Base-by-base conservation (phyloP, 2,888 invertebrate genomes). In the Rhagium mordax region DNA sequence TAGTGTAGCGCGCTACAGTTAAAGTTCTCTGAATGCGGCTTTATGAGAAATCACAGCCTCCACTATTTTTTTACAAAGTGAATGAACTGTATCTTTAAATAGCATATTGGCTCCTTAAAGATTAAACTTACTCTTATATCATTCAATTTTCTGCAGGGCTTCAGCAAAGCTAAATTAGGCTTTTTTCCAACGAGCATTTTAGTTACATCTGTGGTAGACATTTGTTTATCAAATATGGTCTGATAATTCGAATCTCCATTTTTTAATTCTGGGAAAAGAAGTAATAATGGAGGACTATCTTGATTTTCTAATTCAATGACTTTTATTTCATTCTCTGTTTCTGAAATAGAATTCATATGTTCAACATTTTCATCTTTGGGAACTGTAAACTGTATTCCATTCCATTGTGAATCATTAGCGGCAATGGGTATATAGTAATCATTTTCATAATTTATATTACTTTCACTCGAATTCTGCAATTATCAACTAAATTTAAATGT, bases 171-270 rank as follows among this genome's bases (percentile, higher is more conserved):
- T 74, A 84, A 82, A 74, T 84, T 81, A 0, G 84, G 80, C 67
- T 81, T 84, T 74, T 84, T 81, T 1, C 85, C 85, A n/a, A 83
- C 79, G n/a, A 85, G 67, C 59, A 83, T 72, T 74, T 83, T 84
- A 1, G 85, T 81, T 24, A 85, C 79, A 24, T 81, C 79, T 10
- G 81, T 78, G 2, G 83, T 84, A 1, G 83, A 82, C 47, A 76
- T 71, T 66, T 79, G 62, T 21, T 68, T 62, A 8, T 62, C 33
- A 33, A 71, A 21, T 49, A 61, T 57, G 51, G 24, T 67, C 24
- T 57, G 55, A 55, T 47, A 1, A 67, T 67, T 67, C 16, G 24
- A 59, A 72, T 81, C 78, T 68, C 78, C 79, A 24, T 79, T 72
- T 24, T 78, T 74, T 27, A 85, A 77, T 29, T 80, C 82, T 2